Evolutionary conservation across 2,888 invertebrate genomes (phyloP), one percentile per base, ranked within the genome.

Genomic region (Balanococcus diminutus): DNA sequence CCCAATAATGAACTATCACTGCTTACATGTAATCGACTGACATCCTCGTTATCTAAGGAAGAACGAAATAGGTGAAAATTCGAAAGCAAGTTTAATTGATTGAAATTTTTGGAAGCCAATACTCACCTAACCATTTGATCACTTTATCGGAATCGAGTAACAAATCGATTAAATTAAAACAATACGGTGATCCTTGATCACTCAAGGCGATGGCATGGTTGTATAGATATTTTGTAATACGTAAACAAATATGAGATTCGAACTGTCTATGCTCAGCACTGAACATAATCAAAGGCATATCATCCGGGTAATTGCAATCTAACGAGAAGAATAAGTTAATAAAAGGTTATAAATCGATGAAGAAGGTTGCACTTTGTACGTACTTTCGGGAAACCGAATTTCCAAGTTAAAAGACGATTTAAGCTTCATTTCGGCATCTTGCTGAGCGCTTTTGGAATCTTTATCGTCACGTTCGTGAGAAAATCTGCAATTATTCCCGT

Each of bases 401-500:
- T 85, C 85, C 8, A 85, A 46, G 31, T 75, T 46, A 22, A 85
- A 85, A 19, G 75, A 79, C 22, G 79, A 75, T 31, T 85, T 85
- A 8, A 42, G 39, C n/a, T 46, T 85, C 28, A 16, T 28, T 8
- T 85, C 85, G 28, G 39, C 72, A n/a, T 79, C 36, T 79, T 75
- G 42, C 11, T 75, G 36, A 31, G 25, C 32, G n/a, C 16, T 46
- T 79, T 85, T 85, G 8, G 19, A 19, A 25, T 1, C 19, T 0
- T 9, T 31, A 19, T 46, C n/a, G 28, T 4, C 5, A 14, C 19
- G n/a, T 88, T 93, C 92, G 89, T 96, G 96, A 31, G 92, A 92
- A 91, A 94, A 95, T 88, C 93, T 92, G 90, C 96, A 96, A 89
- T 93, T 94, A 75, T 91, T 91, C 11, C 94, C 95, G 90, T 92